Percentiles rank a stretch among this genome's conserved stretches.
phyloP scores from a whole-genome alignment of 2,113 vertebrate species.

The Bubo bubo region DNA sequence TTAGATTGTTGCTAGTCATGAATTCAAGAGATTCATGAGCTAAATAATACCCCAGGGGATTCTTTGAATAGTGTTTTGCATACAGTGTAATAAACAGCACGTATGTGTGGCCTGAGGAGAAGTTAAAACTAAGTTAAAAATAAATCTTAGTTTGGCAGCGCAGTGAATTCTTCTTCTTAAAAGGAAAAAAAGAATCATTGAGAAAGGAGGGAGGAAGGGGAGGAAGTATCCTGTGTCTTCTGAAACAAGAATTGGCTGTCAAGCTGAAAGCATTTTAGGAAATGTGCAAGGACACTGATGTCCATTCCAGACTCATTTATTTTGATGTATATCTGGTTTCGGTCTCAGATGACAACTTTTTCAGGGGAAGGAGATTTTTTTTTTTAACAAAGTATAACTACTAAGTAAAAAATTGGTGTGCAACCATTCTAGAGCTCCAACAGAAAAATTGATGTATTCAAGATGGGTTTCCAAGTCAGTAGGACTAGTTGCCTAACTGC shows the following conservation, averaged over 20 bases:
- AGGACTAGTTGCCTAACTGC: not conserved
- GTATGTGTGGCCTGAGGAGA: not conserved
- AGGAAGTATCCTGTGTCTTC: not conserved
- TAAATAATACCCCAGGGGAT: not conserved
- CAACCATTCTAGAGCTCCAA: not conserved
- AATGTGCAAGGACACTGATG: not conserved
- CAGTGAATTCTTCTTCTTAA: not conserved
- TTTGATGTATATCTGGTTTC: not conserved
- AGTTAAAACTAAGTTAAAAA: not conserved
- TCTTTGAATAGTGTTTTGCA: not conserved
- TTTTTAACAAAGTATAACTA: not conserved
- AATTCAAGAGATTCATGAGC: not conserved
- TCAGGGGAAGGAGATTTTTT: fast-evolving
- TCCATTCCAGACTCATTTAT: not conserved
- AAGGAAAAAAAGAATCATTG: not conserved
- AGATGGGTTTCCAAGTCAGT: not conserved
- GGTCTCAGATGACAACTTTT: not conserved
- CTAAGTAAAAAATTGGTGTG: not conserved
- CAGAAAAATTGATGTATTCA: fast-evolving
- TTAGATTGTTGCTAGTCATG: not conserved
- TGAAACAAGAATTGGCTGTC: not conserved
- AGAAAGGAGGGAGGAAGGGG: not conserved
- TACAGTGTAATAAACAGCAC: not conserved
- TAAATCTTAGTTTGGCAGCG: not conserved
- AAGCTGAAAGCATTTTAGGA: not conserved